Evolutionary conservation across 2,113 vertebrate species (phyloP).

Genomic region (Zosterops lateralis): DNA sequence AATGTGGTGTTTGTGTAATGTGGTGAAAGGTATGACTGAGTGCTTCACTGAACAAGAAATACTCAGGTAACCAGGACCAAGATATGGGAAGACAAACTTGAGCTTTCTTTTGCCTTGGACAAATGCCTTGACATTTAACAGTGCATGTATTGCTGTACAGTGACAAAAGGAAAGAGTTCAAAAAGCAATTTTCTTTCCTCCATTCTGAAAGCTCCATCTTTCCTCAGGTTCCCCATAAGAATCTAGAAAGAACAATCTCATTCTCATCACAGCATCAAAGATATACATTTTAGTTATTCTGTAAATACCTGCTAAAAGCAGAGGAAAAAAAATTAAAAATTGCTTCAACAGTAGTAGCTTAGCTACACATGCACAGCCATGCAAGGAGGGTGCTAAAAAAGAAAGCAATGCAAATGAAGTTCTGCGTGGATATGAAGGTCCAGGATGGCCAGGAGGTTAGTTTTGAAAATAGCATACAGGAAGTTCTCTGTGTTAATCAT

Average conservation of each 20-base stretch:
- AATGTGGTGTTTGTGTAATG: neutral
- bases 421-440: neutral
- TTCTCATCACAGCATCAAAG: neutral
- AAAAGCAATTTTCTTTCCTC: neutral
- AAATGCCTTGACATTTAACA: neutral
- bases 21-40: neutral
- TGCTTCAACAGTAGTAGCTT: neutral
- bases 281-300: neutral
- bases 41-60: neutral
- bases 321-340: neutral
- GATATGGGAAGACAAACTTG: neutral
- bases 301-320: neutral
- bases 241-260: neutral
- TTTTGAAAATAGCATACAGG: neutral
- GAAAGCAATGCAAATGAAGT: neutral
- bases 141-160: neutral
- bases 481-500: neutral
- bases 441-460: neutral
- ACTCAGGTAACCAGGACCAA: neutral
- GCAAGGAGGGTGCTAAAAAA: neutral
- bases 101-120: neutral
- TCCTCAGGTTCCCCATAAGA: neutral
- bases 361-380: neutral
- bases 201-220: neutral
- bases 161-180: neutral